phyloP scores from a whole-genome alignment of 2,888 invertebrate species.

The Biston stratarius region DNA sequence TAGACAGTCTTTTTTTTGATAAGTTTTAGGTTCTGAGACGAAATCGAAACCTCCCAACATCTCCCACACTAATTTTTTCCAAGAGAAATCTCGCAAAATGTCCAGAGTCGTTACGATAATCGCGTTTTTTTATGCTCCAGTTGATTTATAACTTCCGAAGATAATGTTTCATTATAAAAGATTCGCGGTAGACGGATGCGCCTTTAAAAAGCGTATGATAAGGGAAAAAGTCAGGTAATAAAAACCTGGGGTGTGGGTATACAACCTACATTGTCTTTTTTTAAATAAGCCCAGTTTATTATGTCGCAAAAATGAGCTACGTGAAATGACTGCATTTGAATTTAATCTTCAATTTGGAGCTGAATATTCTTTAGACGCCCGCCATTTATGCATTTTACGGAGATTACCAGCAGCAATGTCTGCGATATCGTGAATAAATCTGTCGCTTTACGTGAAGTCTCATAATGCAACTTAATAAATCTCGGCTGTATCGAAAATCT shows the following conservation, averaged over 20 bases:
- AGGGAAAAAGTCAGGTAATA: constrained; percentile 23
- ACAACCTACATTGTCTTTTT: constrained; percentile 23
- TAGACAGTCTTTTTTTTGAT: too few species aligned
- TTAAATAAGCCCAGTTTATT: constrained; percentile 29
- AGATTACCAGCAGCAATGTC: not conserved
- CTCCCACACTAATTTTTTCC: constrained; percentile 32
- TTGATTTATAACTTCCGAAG: constrained; percentile 49
- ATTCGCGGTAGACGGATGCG: constrained; percentile 37
- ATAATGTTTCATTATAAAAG: constrained; percentile 44
- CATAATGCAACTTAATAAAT: not conserved
- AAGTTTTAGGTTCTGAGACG: not conserved
- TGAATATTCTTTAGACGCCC: not conserved
- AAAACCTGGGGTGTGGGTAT: constrained; percentile 17
- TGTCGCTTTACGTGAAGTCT: not conserved
- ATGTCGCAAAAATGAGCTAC: constrained; percentile 9
- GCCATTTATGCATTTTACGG: constrained; percentile 7
- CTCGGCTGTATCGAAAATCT: too few species aligned
- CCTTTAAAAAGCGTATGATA: constrained; percentile 36
- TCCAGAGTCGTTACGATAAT: constrained; percentile 48
- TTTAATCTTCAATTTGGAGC: constrained; percentile 11
- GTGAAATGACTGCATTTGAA: constrained; percentile 17
- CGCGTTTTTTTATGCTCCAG: constrained; percentile 45
- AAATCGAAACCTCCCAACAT: not conserved
- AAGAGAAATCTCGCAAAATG: constrained; percentile 40
- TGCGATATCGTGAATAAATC: not conserved